phyloP scores from a whole-genome alignment of 2,888 invertebrate genomes.

The Girardia tigrina region DNA sequence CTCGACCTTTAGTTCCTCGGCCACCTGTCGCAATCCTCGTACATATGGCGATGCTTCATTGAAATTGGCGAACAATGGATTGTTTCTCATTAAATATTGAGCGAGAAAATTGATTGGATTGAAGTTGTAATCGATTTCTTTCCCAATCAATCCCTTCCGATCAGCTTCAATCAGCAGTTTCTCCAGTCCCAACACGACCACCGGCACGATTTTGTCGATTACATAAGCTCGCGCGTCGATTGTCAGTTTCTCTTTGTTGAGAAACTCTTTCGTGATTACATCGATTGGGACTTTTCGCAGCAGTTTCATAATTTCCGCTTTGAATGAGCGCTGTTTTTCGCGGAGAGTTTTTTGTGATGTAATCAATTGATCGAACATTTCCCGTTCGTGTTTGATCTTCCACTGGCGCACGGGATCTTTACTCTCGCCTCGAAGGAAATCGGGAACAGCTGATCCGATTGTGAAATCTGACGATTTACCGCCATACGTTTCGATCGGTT shows the following conservation, averaged over 20 bases:
- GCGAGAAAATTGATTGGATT: conserved; percentile 50
- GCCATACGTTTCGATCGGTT: background rate
- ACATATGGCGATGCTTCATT: conserved; percentile 50
- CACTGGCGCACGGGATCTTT: conserved; percentile 43
- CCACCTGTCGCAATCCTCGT: conserved; percentile 42
- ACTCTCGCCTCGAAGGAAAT: conserved; percentile 41
- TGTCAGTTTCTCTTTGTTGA: conserved; percentile 42
- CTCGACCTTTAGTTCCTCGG: conserved; percentile 45
- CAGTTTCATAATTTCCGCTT: conserved; percentile 42
- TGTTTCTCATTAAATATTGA: conserved; percentile 50
- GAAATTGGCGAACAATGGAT: conserved; percentile 49
- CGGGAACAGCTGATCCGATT: conserved; percentile 37
- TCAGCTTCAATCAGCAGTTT: conserved; percentile 48
- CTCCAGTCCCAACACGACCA: conserved; percentile 49
- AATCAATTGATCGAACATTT: conserved; percentile 45
- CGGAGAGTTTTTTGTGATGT: conserved; percentile 43
- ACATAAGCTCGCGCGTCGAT: conserved; percentile 46
- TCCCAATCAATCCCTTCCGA: conserved; percentile 41
- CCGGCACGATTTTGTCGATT: conserved; percentile 48
- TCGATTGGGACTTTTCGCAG: conserved; percentile 48
- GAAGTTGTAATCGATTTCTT: conserved; percentile 43
- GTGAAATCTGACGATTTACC: background rate
- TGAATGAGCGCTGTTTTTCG: conserved; percentile 40
- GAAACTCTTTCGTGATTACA: conserved; percentile 46
- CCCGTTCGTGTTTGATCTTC: conserved; percentile 45